Evolutionary conservation across 2,113 vertebrate genomes (phyloP), one percentile per base, ranked within the genome.

Genomic region (Corythaixoides concolor): DNA sequence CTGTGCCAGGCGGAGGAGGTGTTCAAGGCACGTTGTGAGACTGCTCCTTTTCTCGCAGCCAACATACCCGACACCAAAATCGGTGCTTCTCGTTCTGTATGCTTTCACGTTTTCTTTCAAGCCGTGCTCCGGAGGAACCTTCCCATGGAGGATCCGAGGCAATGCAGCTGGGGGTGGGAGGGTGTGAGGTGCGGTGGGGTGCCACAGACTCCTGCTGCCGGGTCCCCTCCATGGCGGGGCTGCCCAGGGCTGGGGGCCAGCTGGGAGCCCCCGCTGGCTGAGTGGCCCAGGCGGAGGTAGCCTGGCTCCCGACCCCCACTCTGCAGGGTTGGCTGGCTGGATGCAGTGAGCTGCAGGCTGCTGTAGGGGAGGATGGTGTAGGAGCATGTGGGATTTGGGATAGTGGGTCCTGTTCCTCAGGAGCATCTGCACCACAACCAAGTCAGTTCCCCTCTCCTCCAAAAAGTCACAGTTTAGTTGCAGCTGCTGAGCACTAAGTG

Each of bases 61-160:
- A 11, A 2, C 30, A 2, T 8, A 2, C 9, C 39, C 43, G 5
- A 3, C 3, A 11, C 26, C 75, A 3, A n/a, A 49, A 19, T 9
- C 39, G 0, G 20, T 4, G 45, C 59, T 59, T 24, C 67, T 39
- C 39, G 1, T 17, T 19, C 28, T 27, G 45, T 16, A 0, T 8
- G 53, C 45, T 24, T 37, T 27, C 56, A 1, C 6, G 6, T 26
- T 60, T 15, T 6, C 53, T 14, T 24, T 4, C n/a, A 4, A 69
- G 55, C 41, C 23, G 1, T 11, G 6, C 18, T 23, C 49, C 28
- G 5, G 37, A 30, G 52, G 20, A 30, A 24, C 28, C 19, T 5
- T 33, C 3, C 7, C 26, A 28, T 28, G 53, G 28, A 55, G 53
- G 28, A 9, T 12, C 17, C 12, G 28, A 30, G 53, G 53, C 53